Evolutionary conservation across 1,140 invertebrate genomes (phyloP).

Genomic region (Lerema accius): DNA sequence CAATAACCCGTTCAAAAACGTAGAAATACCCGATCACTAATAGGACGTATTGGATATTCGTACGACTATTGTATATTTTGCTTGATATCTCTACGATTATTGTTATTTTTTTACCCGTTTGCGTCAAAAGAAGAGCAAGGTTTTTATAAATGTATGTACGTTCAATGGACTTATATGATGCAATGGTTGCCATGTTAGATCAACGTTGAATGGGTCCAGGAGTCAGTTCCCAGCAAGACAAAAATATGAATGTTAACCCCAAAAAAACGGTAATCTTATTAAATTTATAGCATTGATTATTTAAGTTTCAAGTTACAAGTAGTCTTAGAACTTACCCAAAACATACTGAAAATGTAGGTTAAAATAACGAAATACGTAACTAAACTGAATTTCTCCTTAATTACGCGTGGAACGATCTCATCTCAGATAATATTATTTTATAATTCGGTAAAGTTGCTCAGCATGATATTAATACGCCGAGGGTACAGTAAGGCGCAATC

Average conservation of each 20-base stretch:
- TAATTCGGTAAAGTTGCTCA: slow-evolving; percentile 29
- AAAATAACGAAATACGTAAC: neutral
- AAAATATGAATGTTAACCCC: too few species aligned
- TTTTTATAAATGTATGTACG: too few species aligned
- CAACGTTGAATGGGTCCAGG: too few species aligned
- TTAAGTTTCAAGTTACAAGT: too few species aligned
- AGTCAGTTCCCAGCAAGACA: too few species aligned
- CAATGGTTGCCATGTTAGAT: too few species aligned
- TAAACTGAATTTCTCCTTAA: slow-evolving; percentile 19
- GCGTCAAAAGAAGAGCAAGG: too few species aligned
- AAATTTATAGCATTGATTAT: too few species aligned
- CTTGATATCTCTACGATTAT: too few species aligned
- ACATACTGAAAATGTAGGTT: neutral
- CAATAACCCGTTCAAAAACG: slow-evolving; percentile 40
- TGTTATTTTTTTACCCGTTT: too few species aligned
- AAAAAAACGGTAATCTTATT: too few species aligned
- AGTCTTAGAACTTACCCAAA: neutral
- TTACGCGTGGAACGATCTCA: slow-evolving; percentile 25
- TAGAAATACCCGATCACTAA: neutral
- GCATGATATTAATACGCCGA: slow-evolving; percentile 31
- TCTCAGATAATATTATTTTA: slow-evolving; percentile 28
- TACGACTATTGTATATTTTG: neutral
- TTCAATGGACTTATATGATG: too few species aligned
- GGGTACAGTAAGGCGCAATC: slow-evolving; percentile 29
- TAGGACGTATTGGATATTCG: neutral